Base-by-base conservation (phyloP, 1,140 invertebrate species). In the Macrobrachium nipponense region DNA sequence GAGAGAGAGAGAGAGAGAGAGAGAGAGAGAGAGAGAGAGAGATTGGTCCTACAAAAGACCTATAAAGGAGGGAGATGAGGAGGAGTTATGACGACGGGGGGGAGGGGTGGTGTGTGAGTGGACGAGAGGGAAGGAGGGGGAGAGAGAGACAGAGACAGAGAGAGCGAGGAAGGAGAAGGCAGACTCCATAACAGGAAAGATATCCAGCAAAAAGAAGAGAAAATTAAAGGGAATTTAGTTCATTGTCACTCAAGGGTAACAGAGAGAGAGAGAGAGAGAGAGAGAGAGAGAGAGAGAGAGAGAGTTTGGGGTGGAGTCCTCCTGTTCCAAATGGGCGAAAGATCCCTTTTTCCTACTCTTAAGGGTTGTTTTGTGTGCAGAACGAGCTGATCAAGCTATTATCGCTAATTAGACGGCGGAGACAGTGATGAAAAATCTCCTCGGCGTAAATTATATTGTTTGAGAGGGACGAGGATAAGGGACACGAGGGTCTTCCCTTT, bases 301-400 rank as follows among this genome's bases (percentile, higher is more conserved):
- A 27, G 51, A n/a, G 44, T n/a, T 51, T 23, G 10, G 60, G 60
- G 60, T 12, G 27, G 27, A 36, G 27, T 36, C 27, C 27, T 36
- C 27, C 27, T 4, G 27, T 36, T 36, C 27, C 27, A 36, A 36
- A 36, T 36, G 27, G 27, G 27, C 27, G 27, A 36, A 36, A 36
- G 27, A 36, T 60, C 60, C 61, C 77, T 44, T 15, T 75, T 15
- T 51, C 72, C 58, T 51, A 44, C 58, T 51, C 36, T 72, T 43
- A 75, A n/a, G 43, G 20, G 36, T 51, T 18, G 15, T 75, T 44
- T 75, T 44, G 43, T 51, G 58, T 61, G 78, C 15, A 15, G 61
- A 36, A 44, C 43, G 5, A 36, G 60, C 75, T 70, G 82, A 85
- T 85, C 82, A 85, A 78, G 82, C 23, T 76, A 85, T 85, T 85